These are phyloP conservation scores for Pantelozetes paolii DNA, from an alignment of 2,888 invertebrate species.

Conservation along the genomic window DNA sequence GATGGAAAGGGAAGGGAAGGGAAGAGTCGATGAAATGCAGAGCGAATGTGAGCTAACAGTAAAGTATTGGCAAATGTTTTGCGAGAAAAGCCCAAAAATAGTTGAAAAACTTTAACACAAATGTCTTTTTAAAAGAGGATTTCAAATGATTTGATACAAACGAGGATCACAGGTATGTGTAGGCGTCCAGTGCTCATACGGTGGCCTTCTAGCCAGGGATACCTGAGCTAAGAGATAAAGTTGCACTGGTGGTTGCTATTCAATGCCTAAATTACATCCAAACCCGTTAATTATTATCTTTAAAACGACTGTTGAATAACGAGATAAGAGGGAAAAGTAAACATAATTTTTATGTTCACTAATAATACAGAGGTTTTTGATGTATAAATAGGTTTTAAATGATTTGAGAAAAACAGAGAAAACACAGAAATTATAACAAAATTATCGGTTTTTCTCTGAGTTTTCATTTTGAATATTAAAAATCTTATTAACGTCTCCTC, in stretches of 20 bases:
- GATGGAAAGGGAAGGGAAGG: not conserved
- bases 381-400: too few species aligned
- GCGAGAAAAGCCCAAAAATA: not conserved
- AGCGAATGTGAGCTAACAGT: not conserved
- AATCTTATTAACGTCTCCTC: not conserved
- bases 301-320: not conserved
- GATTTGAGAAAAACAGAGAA: too few species aligned
- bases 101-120: not conserved
- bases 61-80: not conserved
- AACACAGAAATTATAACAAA: too few species aligned
- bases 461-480: too few species aligned
- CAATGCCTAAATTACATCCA: not conserved
- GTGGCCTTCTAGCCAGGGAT: not conserved
- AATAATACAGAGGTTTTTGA: too few species aligned
- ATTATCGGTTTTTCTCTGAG: too few species aligned
- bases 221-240: not conserved
- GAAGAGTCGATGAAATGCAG: not conserved
- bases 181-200: not conserved
- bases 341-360: not conserved
- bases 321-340: not conserved
- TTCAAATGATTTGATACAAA: not conserved
- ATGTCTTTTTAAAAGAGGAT: not conserved
- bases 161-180: not conserved
- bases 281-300: constrained; percentile 26
- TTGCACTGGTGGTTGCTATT: not conserved